A percentile compares a stretch with the other conserved stretches of the same genome.
phyloP scores from a whole-genome alignment of 2,888 invertebrate genomes.

The Philaethria dido region DNA sequence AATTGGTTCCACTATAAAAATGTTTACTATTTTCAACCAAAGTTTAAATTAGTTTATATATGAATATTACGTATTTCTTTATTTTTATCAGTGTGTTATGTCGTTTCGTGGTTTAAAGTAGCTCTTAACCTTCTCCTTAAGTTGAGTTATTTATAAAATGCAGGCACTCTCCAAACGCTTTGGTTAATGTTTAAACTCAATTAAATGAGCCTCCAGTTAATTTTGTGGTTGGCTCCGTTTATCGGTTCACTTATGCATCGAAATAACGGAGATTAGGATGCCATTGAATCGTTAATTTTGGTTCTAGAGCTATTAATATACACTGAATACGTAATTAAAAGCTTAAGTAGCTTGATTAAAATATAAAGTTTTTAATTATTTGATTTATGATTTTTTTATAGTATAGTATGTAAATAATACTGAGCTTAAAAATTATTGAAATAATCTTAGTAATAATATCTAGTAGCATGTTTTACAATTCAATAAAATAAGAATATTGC shows the following conservation, averaged over 20 bases:
- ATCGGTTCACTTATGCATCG: slow-evolving; percentile 68
- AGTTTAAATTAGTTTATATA: not conserved
- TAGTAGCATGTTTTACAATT: not conserved
- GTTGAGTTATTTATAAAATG: slow-evolving; percentile 43
- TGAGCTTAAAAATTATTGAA: too few relatives aligned
- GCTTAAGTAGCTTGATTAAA: not conserved
- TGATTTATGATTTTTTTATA: too few relatives aligned
- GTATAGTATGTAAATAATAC: too few relatives aligned
- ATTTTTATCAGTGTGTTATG: not conserved
- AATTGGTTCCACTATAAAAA: not conserved
- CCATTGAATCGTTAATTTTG: slow-evolving; percentile 57
- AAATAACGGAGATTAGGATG: slow-evolving; percentile 64
- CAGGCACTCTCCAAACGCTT: slow-evolving; percentile 48
- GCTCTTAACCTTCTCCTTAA: slow-evolving; percentile 34
- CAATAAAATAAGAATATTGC: not conserved
- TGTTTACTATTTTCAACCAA: not conserved
- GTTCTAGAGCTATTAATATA: slow-evolving; percentile 30
- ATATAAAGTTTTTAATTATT: not conserved
- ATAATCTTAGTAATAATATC: not conserved
- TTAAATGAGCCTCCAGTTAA: slow-evolving; percentile 51
- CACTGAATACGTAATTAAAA: slow-evolving; percentile 10
- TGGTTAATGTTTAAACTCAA: slow-evolving; percentile 61
- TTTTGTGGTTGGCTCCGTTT: slow-evolving; percentile 57
- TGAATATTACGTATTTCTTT: not conserved
- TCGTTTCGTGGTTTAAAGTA: slow-evolving; percentile 14